Base-by-base conservation (phyloP, 2,888 invertebrate species). In the Andricus curvator region DNA sequence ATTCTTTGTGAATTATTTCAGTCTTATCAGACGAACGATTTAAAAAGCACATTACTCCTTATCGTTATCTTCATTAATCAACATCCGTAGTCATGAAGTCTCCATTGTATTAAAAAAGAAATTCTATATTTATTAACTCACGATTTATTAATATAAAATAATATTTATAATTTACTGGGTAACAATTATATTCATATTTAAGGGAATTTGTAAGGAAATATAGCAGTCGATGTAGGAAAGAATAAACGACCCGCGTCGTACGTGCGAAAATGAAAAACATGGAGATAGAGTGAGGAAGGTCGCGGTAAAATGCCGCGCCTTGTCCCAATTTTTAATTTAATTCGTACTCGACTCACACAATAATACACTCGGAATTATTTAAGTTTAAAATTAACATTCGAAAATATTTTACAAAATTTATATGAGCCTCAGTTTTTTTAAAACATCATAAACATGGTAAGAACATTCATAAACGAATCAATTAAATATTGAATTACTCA, bases 231-330 rank as follows among this genome's bases (percentile, higher is more conserved):
- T 4, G 22, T 6, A 62, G 62, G 3, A 25, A 25, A 62, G 62
- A 62, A 62, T 62, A 62, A 25, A 62, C 25, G 25, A 62, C 25
- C 62, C 22, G 62, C 25, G 62, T 62, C 8, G 60, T 62, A 62
- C 62, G 62, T 62, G 62, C 62, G 25, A 62, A 62, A 62, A 62
- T 62, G 62, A 62, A 62, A 62, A 62, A 62, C 62, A 62, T 17
- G 62, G 62, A 62, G 62, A 62, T 62, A 62, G 37, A 62, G 25
- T 62, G 62, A 25, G 62, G 62, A 62, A 62, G 62, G 62, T 62
- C 62, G 62, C 17, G 25, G 25, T 62, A 17, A 62, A 62, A 62
- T 29, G 15, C 25, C 25, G 62, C 25, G 62, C 62, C 62, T 62
- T 62, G 62, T 25, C 62, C 62, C 62, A 62, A 62, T 62, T 62